These are phyloP conservation scores for Perca flavescens DNA, from an alignment of 2,113 vertebrate species.

Conservation along the genomic window DNA sequence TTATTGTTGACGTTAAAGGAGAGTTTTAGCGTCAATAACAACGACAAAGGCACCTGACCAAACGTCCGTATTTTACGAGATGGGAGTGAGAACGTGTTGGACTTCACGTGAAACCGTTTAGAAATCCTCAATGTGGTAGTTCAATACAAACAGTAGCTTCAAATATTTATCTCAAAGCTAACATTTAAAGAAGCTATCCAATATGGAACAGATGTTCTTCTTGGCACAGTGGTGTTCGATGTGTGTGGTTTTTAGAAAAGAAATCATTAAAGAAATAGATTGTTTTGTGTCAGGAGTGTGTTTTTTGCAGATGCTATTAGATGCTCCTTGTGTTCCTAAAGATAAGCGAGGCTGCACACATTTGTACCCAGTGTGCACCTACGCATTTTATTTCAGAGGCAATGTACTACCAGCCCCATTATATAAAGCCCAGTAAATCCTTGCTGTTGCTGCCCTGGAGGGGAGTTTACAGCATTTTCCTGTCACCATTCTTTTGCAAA, in stretches of 20 bases:
- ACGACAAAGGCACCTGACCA: too few relatives aligned
- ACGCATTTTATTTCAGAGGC: neutral
- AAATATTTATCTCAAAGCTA: neutral
- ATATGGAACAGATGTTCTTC: slow-evolving; percentile 6
- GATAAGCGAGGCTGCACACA: neutral
- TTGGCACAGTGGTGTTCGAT: neutral
- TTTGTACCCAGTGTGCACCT: too few relatives aligned
- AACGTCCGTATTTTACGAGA: too few relatives aligned
- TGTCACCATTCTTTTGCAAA: neutral
- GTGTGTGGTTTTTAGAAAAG: neutral
- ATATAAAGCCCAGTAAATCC: neutral
- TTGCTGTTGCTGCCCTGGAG: slow-evolving; percentile 8
- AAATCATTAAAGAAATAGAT: neutral
- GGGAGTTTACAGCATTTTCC: neutral
- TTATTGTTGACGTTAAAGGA: too few relatives aligned
- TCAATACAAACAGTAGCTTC: neutral
- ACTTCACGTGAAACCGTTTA: neutral
- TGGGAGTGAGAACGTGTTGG: too few relatives aligned
- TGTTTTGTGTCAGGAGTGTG: neutral
- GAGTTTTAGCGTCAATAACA: too few relatives aligned
- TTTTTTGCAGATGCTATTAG: slow-evolving; percentile 21
- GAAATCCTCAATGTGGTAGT: neutral
- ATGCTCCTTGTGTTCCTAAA: neutral
- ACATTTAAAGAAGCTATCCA: neutral
- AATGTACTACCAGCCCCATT: neutral